Percentiles rank a stretch among this genome's conserved stretches.
Evolutionary conservation across 1,140 invertebrate species (phyloP).

Genomic region (Acromyrmex echinatior): DNA sequence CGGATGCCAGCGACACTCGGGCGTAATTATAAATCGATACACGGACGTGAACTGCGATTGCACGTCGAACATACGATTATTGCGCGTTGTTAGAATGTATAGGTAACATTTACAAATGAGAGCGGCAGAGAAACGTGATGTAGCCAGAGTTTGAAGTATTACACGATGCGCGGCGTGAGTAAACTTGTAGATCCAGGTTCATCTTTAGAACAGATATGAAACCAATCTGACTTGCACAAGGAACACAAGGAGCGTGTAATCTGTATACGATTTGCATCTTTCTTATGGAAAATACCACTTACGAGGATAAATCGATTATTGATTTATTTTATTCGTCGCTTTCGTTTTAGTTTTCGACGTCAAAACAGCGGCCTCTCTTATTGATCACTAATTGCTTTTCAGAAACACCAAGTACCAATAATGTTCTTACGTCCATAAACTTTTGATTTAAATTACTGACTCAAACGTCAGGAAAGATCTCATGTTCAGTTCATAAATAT

Average conservation of each 20-base stretch:
- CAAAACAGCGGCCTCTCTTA: background rate
- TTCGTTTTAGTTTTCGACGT: background rate
- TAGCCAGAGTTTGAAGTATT: slow-evolving; percentile 70
- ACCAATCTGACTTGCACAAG: background rate
- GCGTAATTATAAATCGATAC: slow-evolving; percentile 55
- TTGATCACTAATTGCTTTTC: slow-evolving; percentile 7
- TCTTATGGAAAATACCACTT: background rate
- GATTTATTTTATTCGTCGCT: background rate
- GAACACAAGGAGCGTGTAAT: background rate
- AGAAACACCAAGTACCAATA: background rate
- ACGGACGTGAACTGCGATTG: background rate
- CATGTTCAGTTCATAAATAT: background rate
- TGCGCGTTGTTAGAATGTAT: background rate
- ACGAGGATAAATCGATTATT: background rate
- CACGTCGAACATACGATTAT: slow-evolving; percentile 26
- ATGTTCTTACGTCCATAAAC: background rate
- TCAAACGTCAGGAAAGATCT: background rate
- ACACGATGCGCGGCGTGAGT: slow-evolving; percentile 60
- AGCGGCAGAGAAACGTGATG: slow-evolving; percentile 69
- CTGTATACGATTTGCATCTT: background rate
- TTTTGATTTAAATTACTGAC: background rate
- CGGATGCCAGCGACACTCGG: background rate
- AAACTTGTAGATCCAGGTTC: slow-evolving; percentile 42
- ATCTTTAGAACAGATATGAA: slow-evolving; percentile 17
- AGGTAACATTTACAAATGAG: slow-evolving; percentile 28